Percentiles rank a stretch among this genome's conserved stretches.
phyloP scores from a whole-genome alignment of 2,797 vertebrate genomes.

The Podarcis lilfordi region DNA sequence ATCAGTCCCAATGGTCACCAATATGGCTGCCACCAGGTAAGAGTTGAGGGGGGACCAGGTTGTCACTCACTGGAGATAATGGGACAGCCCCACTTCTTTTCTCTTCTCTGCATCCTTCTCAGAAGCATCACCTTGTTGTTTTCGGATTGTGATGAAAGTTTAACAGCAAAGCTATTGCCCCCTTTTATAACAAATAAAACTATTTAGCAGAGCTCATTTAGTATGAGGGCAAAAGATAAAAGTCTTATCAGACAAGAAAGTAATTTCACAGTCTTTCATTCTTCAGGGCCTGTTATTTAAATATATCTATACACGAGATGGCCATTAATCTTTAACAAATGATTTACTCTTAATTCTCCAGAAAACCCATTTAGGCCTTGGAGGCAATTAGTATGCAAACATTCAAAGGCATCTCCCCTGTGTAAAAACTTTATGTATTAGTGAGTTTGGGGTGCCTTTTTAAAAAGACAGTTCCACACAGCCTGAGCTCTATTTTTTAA shows the following conservation, averaged over 20 bases:
- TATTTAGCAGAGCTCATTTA: conserved; percentile 62
- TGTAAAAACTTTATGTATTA: conserved; percentile 52
- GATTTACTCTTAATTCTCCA: conserved; percentile 57
- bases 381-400: conserved; percentile 66
- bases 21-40: no score
- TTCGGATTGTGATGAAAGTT: conserved; percentile 45
- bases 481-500: conserved; percentile 51
- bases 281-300: conserved; percentile 61
- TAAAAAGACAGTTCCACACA: conserved; percentile 53
- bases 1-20: no score
- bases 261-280: conserved; percentile 65
- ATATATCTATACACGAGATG: conserved; percentile 14
- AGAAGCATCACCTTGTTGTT: conserved; percentile 11
- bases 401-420: conserved; percentile 56
- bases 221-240: conserved; percentile 56
- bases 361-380: conserved; percentile 63
- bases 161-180: conserved; percentile 56
- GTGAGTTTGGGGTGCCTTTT: conserved; percentile 61
- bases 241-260: conserved; percentile 63
- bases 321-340: conserved; percentile 69
- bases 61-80: no score
- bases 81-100: no score
- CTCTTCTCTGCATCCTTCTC: not conserved
- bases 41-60: no score
- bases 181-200: conserved; percentile 34